These are phyloP conservation scores for Speoplatyrhinus poulsoni DNA, from an alignment of 2,113 vertebrate genomes.

Conservation along the genomic window DNA sequence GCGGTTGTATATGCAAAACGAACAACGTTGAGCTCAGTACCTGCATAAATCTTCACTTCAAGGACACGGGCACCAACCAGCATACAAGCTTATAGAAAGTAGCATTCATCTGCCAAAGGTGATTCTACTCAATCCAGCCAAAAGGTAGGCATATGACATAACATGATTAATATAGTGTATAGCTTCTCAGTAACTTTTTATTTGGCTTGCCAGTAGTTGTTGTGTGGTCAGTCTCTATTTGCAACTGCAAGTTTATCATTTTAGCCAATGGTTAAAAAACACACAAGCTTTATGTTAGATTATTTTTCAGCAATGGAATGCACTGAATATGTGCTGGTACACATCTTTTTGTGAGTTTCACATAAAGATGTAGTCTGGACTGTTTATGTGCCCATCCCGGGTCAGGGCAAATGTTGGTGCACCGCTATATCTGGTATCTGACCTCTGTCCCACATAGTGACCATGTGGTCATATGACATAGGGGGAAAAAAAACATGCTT, in stretches of 20 bases:
- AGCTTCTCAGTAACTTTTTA: neutral
- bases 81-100: slow-evolving; percentile 16
- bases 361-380: slow-evolving; percentile 7
- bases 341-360: neutral
- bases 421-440: slow-evolving; percentile 74
- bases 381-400: slow-evolving; percentile 67
- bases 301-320: too few relatives aligned
- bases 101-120: slow-evolving; percentile 20
- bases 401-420: slow-evolving; percentile 45
- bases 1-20: slow-evolving; percentile 17
- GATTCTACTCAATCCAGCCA: slow-evolving; percentile 19
- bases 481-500: slow-evolving; percentile 69
- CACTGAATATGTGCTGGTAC: too few relatives aligned
- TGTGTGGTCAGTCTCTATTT: too few relatives aligned
- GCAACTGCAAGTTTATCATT: too few relatives aligned
- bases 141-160: slow-evolving; percentile 50
- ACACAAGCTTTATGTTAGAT: too few relatives aligned
- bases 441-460: slow-evolving; percentile 79
- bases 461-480: slow-evolving; percentile 74
- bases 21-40: slow-evolving; percentile 47
- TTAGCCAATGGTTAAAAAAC: too few relatives aligned
- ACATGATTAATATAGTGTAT: neutral
- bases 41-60: slow-evolving; percentile 55
- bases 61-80: slow-evolving; percentile 61
- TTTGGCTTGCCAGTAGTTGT: too few relatives aligned